Evolutionary conservation across 2,888 invertebrate genomes (phyloP), one percentile per base, ranked within the genome.

Genomic region (Crematogaster levior): DNA sequence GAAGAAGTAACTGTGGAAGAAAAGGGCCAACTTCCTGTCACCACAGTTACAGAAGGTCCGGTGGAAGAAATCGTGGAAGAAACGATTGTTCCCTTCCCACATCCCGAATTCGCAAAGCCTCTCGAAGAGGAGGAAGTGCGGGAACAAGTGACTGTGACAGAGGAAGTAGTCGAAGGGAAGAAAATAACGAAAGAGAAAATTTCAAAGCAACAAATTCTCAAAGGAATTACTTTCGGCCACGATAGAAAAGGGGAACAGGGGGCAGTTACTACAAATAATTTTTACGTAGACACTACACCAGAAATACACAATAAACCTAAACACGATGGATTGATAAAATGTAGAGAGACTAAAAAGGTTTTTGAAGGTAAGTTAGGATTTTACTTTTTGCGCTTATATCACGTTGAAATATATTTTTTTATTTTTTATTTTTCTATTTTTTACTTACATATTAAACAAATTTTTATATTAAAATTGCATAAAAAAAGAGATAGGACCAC

Each of bases 91-190:
- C 53, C 85, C 0, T 9, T 89, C 6, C 83, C 89, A 18, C 91
- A 92, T 0, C 84, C 88, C 81, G 65, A 86, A 27, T 30, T 34
- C 1, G 65, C 18, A 0, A 85, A 66, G 15, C 84, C 86, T 0
- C 15, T 89, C 0, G 81, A 84, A 12, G 61, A 79, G 15, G 81
- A 94, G 88, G 84, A 92, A 90, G 83, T 92, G 74, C 85, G 88
- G 77, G 89, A 93, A 43, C 86, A 34, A 34, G 6, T 34, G 6
- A 34, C 34, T 5, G 34, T 93, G 0, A 90, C 92, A 6, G 88
- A 93, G 48, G 93, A 92, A 83, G 58, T 83, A 4, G 95, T 95
- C 0, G 92, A 92, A 15, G 92, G 93, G 72, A 94, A 94, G 34
- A 89, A 91, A 83, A 95, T 34, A 6, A 6, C 6, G 4, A 6